Percentiles rank a stretch among this genome's conserved stretches.
Conservation (phyloP, 2,113 vertebrate genomes). For the Hydrochoerus hydrochaeris region DNA sequence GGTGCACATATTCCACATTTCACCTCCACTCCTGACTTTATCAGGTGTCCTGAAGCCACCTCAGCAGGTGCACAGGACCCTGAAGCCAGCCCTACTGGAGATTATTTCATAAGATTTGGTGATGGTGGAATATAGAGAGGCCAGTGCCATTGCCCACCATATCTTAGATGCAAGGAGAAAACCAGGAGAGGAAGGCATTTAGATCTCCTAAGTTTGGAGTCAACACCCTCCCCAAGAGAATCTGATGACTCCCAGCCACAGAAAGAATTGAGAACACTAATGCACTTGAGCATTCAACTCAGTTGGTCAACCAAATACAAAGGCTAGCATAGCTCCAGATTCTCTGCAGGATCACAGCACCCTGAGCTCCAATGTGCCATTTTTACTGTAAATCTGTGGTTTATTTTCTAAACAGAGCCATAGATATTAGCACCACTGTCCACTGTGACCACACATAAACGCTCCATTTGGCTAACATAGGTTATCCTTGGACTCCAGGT, state of each 20-base stretch:
- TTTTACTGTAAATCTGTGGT: neutral
- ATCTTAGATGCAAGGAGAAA: neutral
- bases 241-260: neutral
- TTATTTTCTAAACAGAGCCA: neutral
- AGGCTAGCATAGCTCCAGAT: accelerated
- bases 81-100: accelerated
- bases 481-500: neutral
- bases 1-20: neutral
- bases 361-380: neutral
- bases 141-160: neutral
- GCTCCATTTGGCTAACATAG: accelerated
- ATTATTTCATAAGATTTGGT: neutral
- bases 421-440: neutral
- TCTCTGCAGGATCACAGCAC: accelerated
- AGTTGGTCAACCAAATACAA: accelerated
- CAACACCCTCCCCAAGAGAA: neutral
- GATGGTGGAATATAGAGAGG: no score
- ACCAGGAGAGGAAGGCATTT: no score
- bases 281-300: accelerated
- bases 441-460: accelerated
- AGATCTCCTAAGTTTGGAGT: neutral
- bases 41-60: neutral
- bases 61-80: neutral
- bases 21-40: neutral
- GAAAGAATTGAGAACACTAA: accelerated